Percentiles rank a stretch among this genome's conserved stretches.
Conservation (phyloP, 2,113 vertebrate genomes). For the Varanus salvator region DNA sequence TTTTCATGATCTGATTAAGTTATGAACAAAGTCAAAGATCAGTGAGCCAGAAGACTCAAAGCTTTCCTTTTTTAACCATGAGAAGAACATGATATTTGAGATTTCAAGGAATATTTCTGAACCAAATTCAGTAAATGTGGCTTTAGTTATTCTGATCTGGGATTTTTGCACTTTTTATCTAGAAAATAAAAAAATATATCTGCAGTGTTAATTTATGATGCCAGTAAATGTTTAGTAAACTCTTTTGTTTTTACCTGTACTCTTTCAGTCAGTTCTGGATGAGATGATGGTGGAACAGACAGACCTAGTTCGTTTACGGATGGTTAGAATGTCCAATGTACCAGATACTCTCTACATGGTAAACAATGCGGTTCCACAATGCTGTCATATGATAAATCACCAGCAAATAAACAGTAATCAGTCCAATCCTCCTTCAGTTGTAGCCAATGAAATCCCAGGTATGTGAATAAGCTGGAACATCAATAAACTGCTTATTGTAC, state of each 20-base stretch:
- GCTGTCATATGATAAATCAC: constrained; percentile 95
- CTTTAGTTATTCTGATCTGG: background rate
- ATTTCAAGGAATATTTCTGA: background rate
- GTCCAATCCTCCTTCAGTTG: constrained; percentile 89
- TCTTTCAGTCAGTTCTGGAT: constrained; percentile 89
- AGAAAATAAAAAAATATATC: background rate
- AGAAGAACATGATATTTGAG: background rate
- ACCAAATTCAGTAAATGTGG: background rate
- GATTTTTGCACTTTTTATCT: background rate
- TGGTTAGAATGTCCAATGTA: constrained; percentile 98
- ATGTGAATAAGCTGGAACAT: background rate
- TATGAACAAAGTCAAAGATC: background rate
- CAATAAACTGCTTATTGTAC: fast-evolving
- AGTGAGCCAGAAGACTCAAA: background rate
- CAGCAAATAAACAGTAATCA: constrained; percentile 91
- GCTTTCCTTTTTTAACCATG: background rate
- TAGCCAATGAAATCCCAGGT: constrained; percentile 99
- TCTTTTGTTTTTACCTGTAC: constrained; percentile 35
- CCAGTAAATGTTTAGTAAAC: background rate
- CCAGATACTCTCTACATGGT: constrained; percentile 99
- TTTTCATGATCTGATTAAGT: background rate
- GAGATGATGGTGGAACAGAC: constrained; percentile 99
- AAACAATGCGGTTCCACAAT: constrained; percentile 93
- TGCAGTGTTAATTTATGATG: background rate
- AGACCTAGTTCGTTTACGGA: constrained; percentile 91